Conservation (phyloP, 2,797 vertebrate genomes). For the Botia kubotai region DNA sequence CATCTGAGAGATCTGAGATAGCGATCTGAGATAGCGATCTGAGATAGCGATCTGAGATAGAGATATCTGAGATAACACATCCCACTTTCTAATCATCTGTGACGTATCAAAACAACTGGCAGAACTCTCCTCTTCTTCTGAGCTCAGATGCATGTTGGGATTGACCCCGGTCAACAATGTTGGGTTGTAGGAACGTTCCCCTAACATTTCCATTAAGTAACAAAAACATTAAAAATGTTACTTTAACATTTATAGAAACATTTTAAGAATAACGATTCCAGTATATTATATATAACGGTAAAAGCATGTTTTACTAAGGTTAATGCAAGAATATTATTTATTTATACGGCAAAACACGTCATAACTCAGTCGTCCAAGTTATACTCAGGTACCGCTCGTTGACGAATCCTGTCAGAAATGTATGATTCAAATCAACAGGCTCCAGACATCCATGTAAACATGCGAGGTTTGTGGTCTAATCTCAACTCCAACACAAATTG, state of each 20-base stretch:
- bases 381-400: neutral
- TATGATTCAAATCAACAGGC: conserved; percentile 48
- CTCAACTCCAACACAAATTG: conserved; percentile 63
- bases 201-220: no score
- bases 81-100: neutral
- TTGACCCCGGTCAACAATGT: neutral
- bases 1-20: no score
- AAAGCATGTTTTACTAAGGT: no score
- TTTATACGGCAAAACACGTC: no score
- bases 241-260: no score
- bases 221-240: no score
- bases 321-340: no score
- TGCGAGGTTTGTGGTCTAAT: conserved; percentile 56
- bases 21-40: no score
- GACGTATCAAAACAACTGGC: neutral
- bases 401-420: conserved; percentile 14
- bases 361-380: neutral
- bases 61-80: neutral
- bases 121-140: neutral
- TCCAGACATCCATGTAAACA: conserved; percentile 59
- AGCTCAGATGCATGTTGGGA: neutral
- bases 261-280: no score
- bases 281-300: no score
- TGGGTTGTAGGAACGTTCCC: neutral
- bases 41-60: no score